phyloP scores from a whole-genome alignment of 2,888 invertebrate species.

The Watsonalla binaria region DNA sequence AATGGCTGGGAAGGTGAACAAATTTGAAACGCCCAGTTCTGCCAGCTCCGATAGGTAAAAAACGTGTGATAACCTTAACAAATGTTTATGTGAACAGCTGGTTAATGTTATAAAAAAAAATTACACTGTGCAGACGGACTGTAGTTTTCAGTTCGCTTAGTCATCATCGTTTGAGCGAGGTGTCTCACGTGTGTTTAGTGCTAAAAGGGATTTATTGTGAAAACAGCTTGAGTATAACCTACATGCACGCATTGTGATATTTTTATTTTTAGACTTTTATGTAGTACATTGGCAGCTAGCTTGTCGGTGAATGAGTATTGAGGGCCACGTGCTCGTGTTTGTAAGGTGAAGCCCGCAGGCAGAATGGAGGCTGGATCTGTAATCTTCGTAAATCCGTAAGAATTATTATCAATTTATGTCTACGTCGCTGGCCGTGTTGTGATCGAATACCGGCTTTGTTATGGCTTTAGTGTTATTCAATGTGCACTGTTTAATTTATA shows the following conservation, averaged over 20 bases:
- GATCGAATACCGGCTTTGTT: slow-evolving; percentile 33
- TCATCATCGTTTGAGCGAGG: slow-evolving; percentile 38
- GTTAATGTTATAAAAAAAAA: slow-evolving; percentile 55
- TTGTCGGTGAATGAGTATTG: slow-evolving; percentile 46
- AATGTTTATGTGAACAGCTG: slow-evolving; percentile 74
- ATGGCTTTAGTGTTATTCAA: slow-evolving; percentile 32
- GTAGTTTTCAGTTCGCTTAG: slow-evolving; percentile 49
- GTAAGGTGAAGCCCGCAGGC: slow-evolving; percentile 30
- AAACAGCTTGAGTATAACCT: slow-evolving; percentile 63
- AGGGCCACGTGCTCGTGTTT: slow-evolving; percentile 58
- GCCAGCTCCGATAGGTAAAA: slow-evolving; percentile 94
- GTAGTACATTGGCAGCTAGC: slow-evolving; percentile 65
- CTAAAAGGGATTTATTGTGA: slow-evolving; percentile 25
- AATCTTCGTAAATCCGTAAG: slow-evolving; percentile 66
- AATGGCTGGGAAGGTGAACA: slow-evolving; percentile 77
- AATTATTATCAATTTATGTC: slow-evolving; percentile 26
- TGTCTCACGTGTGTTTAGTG: slow-evolving; percentile 45
- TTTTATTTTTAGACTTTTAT: slow-evolving; percentile 72
- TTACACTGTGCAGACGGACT: slow-evolving; percentile 39
- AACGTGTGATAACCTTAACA: slow-evolving; percentile 51
- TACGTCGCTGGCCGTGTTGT: slow-evolving; percentile 38
- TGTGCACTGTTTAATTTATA: slow-evolving; percentile 14
- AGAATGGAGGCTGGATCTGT: slow-evolving; percentile 54
- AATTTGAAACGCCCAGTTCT: slow-evolving; percentile 91
- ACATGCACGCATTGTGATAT: slow-evolving; percentile 53